phyloP scores from a whole-genome alignment of 2,797 vertebrate species.

The Takifugu rubripes region DNA sequence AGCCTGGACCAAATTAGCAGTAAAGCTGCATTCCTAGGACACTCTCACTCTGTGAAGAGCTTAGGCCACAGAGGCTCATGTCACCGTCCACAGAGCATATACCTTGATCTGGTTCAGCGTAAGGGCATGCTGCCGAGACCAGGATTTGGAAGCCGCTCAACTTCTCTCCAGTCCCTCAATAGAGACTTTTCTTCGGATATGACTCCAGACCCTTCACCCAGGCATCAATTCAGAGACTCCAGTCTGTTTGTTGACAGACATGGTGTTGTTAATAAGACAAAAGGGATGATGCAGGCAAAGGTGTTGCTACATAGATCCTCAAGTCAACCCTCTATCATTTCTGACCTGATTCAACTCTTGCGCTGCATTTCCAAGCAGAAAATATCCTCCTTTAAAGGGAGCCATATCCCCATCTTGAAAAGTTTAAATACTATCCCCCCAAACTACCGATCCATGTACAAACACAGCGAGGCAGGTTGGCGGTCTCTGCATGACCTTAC shows the following conservation, averaged over 20 bases:
- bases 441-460: conserved; percentile 23
- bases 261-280: conserved; percentile 14
- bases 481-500: conserved; percentile 70
- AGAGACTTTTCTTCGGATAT: conserved; percentile 43
- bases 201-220: conserved; percentile 24
- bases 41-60: conserved; percentile 37
- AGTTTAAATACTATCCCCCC: conserved; percentile 22
- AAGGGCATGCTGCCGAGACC: conserved; percentile 44
- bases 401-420: conserved; percentile 71
- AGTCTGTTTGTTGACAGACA: conserved; percentile 27
- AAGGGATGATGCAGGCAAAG: conserved; percentile 45
- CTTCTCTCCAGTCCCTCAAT: conserved; percentile 67
- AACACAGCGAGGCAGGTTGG: conserved; percentile 40
- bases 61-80: conserved; percentile 32
- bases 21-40: conserved; percentile 33
- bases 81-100: conserved; percentile 60
- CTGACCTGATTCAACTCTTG: conserved; percentile 70
- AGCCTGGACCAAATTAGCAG: conserved; percentile 63
- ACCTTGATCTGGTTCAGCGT: conserved; percentile 65
- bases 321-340: conserved; percentile 59
- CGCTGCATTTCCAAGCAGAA: conserved; percentile 57
- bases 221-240: conserved; percentile 35
- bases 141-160: conserved; percentile 51
- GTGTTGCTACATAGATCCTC: conserved; percentile 29
- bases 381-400: conserved; percentile 54